These are phyloP conservation scores for Malthinus seriepunctatus DNA, from an alignment of 2,888 invertebrate species.

Conservation along the genomic window DNA sequence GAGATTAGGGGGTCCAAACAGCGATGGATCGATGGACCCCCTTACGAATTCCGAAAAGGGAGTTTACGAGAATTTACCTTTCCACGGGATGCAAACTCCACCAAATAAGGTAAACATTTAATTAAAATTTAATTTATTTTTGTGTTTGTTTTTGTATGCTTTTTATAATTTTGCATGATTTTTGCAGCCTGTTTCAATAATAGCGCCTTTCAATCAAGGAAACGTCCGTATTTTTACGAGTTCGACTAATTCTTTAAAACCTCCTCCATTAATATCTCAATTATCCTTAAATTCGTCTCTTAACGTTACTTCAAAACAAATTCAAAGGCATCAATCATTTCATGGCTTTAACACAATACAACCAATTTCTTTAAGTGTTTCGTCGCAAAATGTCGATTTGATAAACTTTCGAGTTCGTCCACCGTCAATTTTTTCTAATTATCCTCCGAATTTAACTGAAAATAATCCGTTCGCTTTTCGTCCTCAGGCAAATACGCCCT, in stretches of 20 bases:
- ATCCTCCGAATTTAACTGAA: slow-evolving; percentile 3
- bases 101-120: slow-evolving; percentile 83
- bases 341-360: slow-evolving; percentile 43
- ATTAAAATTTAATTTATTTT: slow-evolving; percentile 35
- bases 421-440: slow-evolving; percentile 6
- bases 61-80: slow-evolving; percentile 93
- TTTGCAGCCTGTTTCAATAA: slow-evolving; percentile 63
- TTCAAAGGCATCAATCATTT: slow-evolving; percentile 52
- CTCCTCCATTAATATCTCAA: slow-evolving; percentile 8
- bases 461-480: background rate
- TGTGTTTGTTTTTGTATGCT: slow-evolving; percentile 44
- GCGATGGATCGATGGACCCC: slow-evolving; percentile 61
- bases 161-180: slow-evolving; percentile 53
- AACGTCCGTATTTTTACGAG: slow-evolving; percentile 30
- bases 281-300: slow-evolving; percentile 7
- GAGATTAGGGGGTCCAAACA: slow-evolving; percentile 53
- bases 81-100: slow-evolving; percentile 92
- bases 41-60: slow-evolving; percentile 81
- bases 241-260: slow-evolving; percentile 25
- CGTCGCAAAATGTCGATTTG: slow-evolving; percentile 6
- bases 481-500: slow-evolving; percentile 22
- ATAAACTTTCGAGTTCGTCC: slow-evolving; percentile 8
- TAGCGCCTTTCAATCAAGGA: slow-evolving; percentile 59
- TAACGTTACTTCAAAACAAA: slow-evolving; percentile 28
- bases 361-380: background rate